Evolutionary conservation across 1,140 invertebrate species (phyloP), one percentile per base, ranked within the genome.

Genomic region (Octopus bimaculoides): DNA sequence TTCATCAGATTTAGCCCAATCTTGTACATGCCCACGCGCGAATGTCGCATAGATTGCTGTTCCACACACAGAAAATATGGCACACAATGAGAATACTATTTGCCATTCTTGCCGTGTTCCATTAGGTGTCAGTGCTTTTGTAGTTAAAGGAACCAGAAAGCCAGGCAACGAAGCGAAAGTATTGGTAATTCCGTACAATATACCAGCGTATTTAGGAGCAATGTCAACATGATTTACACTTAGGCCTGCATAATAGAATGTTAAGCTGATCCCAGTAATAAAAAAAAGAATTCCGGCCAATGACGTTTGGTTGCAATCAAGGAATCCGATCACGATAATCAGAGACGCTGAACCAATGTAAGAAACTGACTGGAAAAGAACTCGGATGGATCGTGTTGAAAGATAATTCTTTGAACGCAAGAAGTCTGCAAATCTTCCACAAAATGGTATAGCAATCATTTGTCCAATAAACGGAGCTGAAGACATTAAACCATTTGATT

Each of bases 391-490:
- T 10, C 85, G 86, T 5, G 87, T 89, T 1, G 93, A 93, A 79
- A 96, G 87, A 79, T 93, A 91, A 81, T 92, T 91, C 79, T 91
- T 92, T 10, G 90, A 89, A 81, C 94, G 90, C 12, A 96, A 84
- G 89, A 92, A 93, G 91, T 98, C 96, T 1, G 96, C 95, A 12
- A 95, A 84, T 79, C 94, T 93, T 1, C 96, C 96, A 6, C 94
- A 93, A 66, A 93, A 85, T 86, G 95, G 94, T 4, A 96, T 89
- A 9, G 94, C 91, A 20, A 96, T 90, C 0, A 94, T 93, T 94
- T 96, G 96, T 4, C 93, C 93, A 55, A 97, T 86, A 90, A 97
- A 97, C 5, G 96, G 96, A 73, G 97, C 90, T 52, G 95, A 95
- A 1, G 96, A 97, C 77, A 96, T 90, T 0, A 96, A 90, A 26